Evolutionary conservation across 2,888 invertebrate species (phyloP).

Genomic region (Cancer borealis): DNA sequence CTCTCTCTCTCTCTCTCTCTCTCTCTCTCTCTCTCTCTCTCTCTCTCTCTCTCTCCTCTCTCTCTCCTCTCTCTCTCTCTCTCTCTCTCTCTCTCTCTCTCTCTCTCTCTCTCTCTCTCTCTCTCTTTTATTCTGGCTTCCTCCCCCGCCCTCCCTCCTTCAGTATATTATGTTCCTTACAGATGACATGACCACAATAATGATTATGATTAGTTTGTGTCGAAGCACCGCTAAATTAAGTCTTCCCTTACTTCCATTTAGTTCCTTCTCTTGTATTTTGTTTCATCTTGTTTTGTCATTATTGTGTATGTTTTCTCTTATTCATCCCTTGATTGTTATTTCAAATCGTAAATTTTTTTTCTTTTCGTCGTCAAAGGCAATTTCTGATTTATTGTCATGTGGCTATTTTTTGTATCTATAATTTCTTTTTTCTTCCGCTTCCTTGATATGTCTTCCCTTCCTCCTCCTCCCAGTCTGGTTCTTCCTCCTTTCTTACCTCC

Average conservation of each 20-base stretch:
- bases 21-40: constrained; percentile 16
- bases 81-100: neutral
- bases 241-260: neutral
- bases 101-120: neutral
- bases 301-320: neutral
- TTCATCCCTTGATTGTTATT: neutral
- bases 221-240: neutral
- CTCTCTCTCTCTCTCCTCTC: neutral
- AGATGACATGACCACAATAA: neutral
- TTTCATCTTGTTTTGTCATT: neutral
- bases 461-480: neutral
- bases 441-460: neutral
- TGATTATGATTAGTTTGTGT: neutral
- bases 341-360: neutral
- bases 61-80: neutral
- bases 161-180: neutral
- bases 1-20: constrained; percentile 30
- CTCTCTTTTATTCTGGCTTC: neutral
- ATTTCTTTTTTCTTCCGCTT: neutral
- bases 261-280: neutral
- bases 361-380: neutral
- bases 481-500: neutral
- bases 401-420: neutral
- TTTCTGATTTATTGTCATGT: neutral
- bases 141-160: neutral